These are phyloP conservation scores for Geophilus truncorum DNA, from an alignment of 2,888 invertebrate species.

Conservation along the genomic window DNA sequence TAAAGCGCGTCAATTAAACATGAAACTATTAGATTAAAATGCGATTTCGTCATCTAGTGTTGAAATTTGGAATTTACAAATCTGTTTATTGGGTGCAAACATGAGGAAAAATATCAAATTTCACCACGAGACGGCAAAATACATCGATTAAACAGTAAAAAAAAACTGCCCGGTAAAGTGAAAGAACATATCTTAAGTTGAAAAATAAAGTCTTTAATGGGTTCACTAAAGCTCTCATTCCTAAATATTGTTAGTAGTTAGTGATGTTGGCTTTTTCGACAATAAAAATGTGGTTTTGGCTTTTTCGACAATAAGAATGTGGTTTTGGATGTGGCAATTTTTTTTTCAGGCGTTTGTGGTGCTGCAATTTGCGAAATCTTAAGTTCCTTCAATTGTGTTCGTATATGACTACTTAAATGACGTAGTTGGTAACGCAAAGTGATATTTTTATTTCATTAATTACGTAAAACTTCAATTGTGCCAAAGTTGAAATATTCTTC, in stretches of 20 bases:
- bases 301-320: not conserved
- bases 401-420: not conserved
- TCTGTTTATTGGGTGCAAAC: no score
- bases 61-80: no score
- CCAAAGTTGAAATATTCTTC: not conserved
- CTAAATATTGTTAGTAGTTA: not conserved
- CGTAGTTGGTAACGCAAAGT: not conserved
- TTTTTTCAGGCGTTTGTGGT: not conserved
- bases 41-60: no score
- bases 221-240: not conserved
- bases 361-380: not conserved
- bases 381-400: not conserved
- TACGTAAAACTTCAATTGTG: not conserved
- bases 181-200: no score
- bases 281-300: not conserved
- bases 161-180: no score
- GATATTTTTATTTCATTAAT: not conserved
- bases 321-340: not conserved
- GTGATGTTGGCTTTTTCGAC: not conserved
- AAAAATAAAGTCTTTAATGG: not conserved
- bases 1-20: no score
- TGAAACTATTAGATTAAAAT: no score
- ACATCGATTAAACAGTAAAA: no score
- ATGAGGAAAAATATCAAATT: no score
- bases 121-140: no score